phyloP scores from a whole-genome alignment of 2,888 invertebrate species.

The Coelogynopora nodosa region DNA sequence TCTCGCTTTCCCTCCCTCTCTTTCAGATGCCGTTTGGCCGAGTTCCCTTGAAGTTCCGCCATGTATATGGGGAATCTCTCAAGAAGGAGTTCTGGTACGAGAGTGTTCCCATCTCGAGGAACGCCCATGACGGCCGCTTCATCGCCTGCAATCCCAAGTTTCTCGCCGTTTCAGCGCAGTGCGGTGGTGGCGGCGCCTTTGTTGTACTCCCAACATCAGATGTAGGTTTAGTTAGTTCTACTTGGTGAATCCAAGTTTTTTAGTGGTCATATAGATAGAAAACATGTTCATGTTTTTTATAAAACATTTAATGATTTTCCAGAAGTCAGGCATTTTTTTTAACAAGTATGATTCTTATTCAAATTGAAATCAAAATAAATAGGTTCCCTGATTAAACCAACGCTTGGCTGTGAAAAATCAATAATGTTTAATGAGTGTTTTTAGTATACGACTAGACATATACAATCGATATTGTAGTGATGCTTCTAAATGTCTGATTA shows the following conservation, averaged over 20 bases:
- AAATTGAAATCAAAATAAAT: too few relatives aligned
- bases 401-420: too few relatives aligned
- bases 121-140: conserved; percentile 35
- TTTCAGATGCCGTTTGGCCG: conserved; percentile 25
- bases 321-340: too few relatives aligned
- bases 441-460: too few relatives aligned
- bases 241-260: conserved; percentile 41
- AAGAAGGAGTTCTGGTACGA: conserved; percentile 27
- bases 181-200: conserved; percentile 84
- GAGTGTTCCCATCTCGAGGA: conserved; percentile 20
- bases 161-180: neutral
- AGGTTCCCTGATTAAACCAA: too few relatives aligned
- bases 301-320: too few relatives aligned
- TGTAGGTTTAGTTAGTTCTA: too few relatives aligned
- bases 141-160: conserved; percentile 24
- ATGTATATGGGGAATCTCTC: conserved; percentile 26
- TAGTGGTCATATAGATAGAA: conserved; percentile 6
- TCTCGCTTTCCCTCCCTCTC: neutral
- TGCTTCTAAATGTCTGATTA: too few relatives aligned
- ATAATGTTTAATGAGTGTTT: too few relatives aligned
- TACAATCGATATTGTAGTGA: too few relatives aligned
- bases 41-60: conserved; percentile 15
- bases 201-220: conserved; percentile 87
- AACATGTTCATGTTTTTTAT: too few relatives aligned
- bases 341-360: too few relatives aligned